Conservation (phyloP, 2,888 invertebrate species). For the Phragmatobia fuliginosa region DNA sequence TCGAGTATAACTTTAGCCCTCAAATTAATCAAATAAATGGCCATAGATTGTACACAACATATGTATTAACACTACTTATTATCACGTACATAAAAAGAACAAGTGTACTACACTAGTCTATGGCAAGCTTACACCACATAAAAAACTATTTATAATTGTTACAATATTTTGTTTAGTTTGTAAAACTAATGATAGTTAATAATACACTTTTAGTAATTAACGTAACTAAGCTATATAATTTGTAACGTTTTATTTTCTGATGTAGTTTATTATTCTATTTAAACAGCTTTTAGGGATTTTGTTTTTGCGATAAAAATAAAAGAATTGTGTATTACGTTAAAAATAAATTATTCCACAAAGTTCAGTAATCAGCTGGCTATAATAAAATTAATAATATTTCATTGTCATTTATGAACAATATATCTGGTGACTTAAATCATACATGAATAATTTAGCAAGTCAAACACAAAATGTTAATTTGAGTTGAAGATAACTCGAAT, state of each 20-base stretch:
- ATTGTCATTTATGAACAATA: not conserved
- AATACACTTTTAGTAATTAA: not conserved
- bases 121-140: no score
- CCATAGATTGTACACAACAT: not conserved
- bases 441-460: not conserved
- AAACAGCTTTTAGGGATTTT: not conserved
- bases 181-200: not conserved
- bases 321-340: not conserved
- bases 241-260: not conserved
- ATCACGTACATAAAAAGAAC: not conserved
- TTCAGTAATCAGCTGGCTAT: no score
- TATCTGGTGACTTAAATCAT: not conserved
- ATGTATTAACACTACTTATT: not conserved
- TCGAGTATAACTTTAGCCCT: not conserved
- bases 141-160: not conserved
- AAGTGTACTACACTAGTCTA: no score
- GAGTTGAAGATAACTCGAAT: slow-evolving; percentile 23
- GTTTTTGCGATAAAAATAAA: not conserved
- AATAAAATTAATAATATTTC: not conserved
- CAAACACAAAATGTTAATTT: not conserved
- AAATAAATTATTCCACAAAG: not conserved
- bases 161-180: not conserved
- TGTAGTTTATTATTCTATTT: not conserved
- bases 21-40: not conserved
- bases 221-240: no score